Evolutionary conservation across 2,888 invertebrate genomes (phyloP).

Genomic region (Philhelius pedissequus): DNA sequence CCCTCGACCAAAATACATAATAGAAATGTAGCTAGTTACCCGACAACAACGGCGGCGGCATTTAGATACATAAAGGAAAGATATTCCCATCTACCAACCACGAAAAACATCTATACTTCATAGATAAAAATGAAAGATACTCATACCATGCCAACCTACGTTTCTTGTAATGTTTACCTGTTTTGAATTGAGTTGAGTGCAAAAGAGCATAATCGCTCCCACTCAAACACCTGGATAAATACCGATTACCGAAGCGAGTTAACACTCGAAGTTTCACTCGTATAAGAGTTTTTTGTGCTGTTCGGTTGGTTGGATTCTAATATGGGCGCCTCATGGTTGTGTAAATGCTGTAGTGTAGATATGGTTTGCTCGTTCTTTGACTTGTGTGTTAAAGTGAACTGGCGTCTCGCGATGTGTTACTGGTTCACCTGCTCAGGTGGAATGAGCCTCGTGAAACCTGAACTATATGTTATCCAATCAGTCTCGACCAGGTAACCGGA

Average conservation of each 20-base stretch:
- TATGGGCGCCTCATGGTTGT: constrained; percentile 32
- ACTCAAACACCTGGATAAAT: constrained; percentile 26
- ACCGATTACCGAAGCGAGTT: constrained; percentile 2
- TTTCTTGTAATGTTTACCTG: constrained; percentile 32
- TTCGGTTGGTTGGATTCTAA: constrained; percentile 36
- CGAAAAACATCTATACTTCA: constrained; percentile 34
- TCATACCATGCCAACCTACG: too few relatives aligned
- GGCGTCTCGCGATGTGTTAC: constrained; percentile 54
- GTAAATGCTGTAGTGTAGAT: not conserved
- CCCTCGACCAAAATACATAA: not conserved
- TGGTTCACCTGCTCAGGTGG: constrained; percentile 69
- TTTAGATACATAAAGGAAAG: not conserved
- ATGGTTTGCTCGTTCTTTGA: constrained; percentile 34
- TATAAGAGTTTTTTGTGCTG: constrained; percentile 54
- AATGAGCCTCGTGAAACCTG: constrained; percentile 76
- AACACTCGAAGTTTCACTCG: constrained; percentile 33
- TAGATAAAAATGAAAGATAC: constrained; percentile 14
- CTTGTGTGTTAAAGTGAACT: constrained; percentile 41
- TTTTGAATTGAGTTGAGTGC: constrained; percentile 32
- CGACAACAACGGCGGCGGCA: constrained; percentile 3
- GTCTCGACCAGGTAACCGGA: constrained; percentile 79
- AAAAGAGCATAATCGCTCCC: not conserved
- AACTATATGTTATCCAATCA: constrained; percentile 78
- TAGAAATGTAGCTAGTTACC: not conserved
- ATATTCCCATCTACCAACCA: constrained; percentile 40